A percentile compares a stretch with the other conserved stretches of the same genome.
phyloP scores from a whole-genome alignment of 2,113 vertebrate genomes.

The Struthio camelus region DNA sequence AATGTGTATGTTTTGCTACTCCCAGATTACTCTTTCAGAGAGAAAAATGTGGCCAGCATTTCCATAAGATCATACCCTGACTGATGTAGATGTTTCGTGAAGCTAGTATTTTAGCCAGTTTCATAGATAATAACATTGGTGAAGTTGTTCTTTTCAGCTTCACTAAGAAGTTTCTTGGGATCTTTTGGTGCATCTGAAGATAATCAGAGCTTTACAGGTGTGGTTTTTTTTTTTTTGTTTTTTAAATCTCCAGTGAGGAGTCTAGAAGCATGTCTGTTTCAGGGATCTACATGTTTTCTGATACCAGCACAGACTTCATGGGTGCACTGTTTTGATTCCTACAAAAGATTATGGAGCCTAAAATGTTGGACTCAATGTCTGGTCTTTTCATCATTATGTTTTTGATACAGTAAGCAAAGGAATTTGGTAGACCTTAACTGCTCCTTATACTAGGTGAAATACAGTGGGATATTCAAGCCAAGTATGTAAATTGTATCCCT shows the following conservation, averaged over 20 bases:
- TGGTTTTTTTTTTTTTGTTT: too few relatives aligned
- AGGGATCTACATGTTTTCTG: not conserved
- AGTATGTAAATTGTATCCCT: too few relatives aligned
- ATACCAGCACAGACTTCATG: not conserved
- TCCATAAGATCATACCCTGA: not conserved
- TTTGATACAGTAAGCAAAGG: too few relatives aligned
- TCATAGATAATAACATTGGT: not conserved
- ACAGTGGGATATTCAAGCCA: too few relatives aligned
- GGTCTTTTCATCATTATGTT: too few relatives aligned
- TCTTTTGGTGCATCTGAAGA: not conserved
- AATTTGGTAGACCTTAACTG: too few relatives aligned
- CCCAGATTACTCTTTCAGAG: not conserved
- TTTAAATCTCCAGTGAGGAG: not conserved
- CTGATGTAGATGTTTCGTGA: not conserved
- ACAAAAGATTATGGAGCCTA: too few relatives aligned
- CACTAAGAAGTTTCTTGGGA: not conserved
- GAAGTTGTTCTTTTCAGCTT: not conserved
- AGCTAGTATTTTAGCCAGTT: not conserved
- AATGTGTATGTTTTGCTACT: not conserved
- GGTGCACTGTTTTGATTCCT: too few relatives aligned
- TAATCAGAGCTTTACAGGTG: not conserved
- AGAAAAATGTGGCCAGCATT: not conserved
- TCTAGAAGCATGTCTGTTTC: not conserved
- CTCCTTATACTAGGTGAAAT: too few relatives aligned
- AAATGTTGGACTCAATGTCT: too few relatives aligned